Base-by-base conservation (phyloP, 2,888 invertebrate genomes). In the Spatulosminthurus flaviceps region DNA sequence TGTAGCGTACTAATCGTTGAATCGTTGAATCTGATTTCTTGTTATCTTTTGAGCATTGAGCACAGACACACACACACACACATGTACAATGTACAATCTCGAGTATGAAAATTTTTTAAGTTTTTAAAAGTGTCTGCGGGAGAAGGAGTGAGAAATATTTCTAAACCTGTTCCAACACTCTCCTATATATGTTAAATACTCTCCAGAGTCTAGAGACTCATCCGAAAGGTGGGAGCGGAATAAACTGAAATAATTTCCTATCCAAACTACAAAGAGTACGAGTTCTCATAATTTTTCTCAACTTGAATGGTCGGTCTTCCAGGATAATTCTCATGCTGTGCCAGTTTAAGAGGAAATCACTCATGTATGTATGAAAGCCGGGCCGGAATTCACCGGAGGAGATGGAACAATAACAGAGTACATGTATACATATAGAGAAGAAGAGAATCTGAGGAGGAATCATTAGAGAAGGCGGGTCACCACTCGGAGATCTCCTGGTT, bases 271-370 rank as follows among this genome's bases (percentile, higher is more conserved):
- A 34, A 7, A 34, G 4, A 51, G 5, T 5, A 9, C 1, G 51
- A 19, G 2, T 19, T 51, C 51, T 51, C 51, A 19, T n/a, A 51
- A 11, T 51, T 51, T 19, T 51, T 51, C 51, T 19, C 16, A 51
- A 51, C 16, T 51, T 34, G 34, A 51, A 51, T 51, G n/a, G n/a
- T 51, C n/a, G 51, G 51, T 51, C 51, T 51, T 51, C 51, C 51
- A 51, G 51, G 16, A 51, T 51, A 11, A 2, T 51, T 51, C 51
- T 51, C 51, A 51, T 51, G 51, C 51, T 51, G 51, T 5, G 51
- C 51, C 34, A 34, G 34, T 34, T 34, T 9, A 34, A 16, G n/a
- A n/a, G n/a, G n/a, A n/a, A 51, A 51, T 51, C 51, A 51, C n/a
- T 51, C 51, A 51, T 51, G 51, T 51, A 41, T 13, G 13, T 41